Percentiles rank a stretch among this genome's conserved stretches.
phyloP scores from a whole-genome alignment of 1,140 invertebrate species.

The Globodera ellingtonae region DNA sequence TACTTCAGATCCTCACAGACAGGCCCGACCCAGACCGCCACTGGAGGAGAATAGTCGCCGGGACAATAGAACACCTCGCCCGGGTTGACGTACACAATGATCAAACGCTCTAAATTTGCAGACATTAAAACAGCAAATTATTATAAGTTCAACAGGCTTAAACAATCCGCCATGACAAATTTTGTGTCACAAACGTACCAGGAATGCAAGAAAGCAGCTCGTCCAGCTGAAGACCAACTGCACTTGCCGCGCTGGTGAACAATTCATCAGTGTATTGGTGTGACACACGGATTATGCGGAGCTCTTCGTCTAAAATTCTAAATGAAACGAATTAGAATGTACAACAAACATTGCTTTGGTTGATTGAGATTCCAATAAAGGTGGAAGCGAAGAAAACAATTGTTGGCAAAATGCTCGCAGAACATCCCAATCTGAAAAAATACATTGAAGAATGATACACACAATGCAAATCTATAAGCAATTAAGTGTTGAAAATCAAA shows the following conservation, averaged over 20 bases:
- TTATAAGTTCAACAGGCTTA: not conserved
- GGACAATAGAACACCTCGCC: constrained; percentile 30
- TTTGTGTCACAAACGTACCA: constrained; percentile 15
- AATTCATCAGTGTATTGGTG: constrained; percentile 1
- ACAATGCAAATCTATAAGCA: not conserved
- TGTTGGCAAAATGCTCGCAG: constrained; percentile 33
- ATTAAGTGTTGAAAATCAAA: too few relatives aligned
- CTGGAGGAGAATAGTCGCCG: constrained; percentile 22
- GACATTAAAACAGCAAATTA: not conserved
- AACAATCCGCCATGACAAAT: not conserved
- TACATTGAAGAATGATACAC: not conserved
- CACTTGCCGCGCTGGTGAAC: constrained; percentile 23
- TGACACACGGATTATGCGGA: constrained; percentile 21
- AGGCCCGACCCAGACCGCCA: constrained; percentile 29
- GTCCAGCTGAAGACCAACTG: constrained; percentile 27
- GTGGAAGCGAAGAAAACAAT: constrained; percentile 29
- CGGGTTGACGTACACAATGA: constrained; percentile 30
- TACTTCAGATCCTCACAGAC: constrained; percentile 26
- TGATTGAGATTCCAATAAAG: constrained; percentile 28
- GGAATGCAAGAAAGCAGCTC: constrained; percentile 25
- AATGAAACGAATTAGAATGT: not conserved
- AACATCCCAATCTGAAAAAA: constrained; percentile 27
- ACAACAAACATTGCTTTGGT: constrained; percentile 27
- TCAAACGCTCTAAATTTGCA: constrained; percentile 16
- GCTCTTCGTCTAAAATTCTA: constrained; percentile 22